Evolutionary conservation across 2,888 invertebrate species (phyloP).

Genomic region (Athalia rosae): DNA sequence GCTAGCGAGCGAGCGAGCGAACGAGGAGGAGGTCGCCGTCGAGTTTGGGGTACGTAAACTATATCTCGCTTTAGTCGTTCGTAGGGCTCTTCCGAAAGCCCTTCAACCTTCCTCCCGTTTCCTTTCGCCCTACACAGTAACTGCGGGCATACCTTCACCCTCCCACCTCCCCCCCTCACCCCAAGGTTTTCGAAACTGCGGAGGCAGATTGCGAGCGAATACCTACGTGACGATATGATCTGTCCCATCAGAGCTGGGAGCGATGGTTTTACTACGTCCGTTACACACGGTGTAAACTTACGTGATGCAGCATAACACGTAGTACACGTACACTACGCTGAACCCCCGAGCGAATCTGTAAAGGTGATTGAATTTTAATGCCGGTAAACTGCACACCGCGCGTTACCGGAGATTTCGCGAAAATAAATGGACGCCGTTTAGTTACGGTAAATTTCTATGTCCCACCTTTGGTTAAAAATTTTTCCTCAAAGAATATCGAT

Average conservation of each 20-base stretch:
- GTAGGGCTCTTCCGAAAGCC: slow-evolving; percentile 26
- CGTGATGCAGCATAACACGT: too few species aligned
- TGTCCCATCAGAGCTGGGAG: slow-evolving; percentile 6
- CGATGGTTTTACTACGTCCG: background rate
- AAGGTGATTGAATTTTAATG: slow-evolving; percentile 31
- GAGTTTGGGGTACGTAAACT: slow-evolving; percentile 24
- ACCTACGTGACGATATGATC: slow-evolving; percentile 40
- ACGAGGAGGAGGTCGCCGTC: background rate
- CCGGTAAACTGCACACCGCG: background rate
- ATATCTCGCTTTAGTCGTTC: slow-evolving; percentile 26
- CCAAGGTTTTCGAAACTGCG: slow-evolving; percentile 39
- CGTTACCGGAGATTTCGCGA: background rate
- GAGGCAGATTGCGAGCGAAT: slow-evolving; percentile 45
- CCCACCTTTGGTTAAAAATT: too few species aligned
- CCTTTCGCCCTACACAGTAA: slow-evolving; percentile 26
- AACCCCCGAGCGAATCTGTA: background rate
- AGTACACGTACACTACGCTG: background rate
- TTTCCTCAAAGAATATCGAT: too few species aligned
- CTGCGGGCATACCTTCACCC: slow-evolving; percentile 3
- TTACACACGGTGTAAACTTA: background rate
- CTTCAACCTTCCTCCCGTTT: slow-evolving; percentile 20
- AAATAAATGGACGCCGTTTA: too few species aligned
- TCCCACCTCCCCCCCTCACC: slow-evolving; percentile 8
- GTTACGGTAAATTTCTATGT: too few species aligned
- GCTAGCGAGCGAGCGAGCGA: background rate